Evolutionary conservation across 2,797 vertebrate species (phyloP), one percentile per base, ranked within the genome.

Genomic region (Anabas testudineus): DNA sequence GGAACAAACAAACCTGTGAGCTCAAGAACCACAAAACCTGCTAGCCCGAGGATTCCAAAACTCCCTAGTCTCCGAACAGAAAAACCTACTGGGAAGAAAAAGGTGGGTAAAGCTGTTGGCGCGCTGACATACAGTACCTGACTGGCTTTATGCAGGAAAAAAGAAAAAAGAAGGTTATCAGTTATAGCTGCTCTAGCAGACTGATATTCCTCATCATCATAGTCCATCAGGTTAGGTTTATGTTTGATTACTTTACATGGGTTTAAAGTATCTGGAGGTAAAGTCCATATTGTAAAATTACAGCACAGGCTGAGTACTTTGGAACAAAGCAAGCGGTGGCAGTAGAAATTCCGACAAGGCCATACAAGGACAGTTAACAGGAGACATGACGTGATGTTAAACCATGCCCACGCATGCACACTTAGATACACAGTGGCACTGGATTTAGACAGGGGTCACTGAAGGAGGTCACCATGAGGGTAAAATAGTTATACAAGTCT

Each of bases 11-110:
- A 78, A 2, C 48, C 53, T 30, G 4, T 12, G 0, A 78, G 67
- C 24, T 78, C 67, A 2, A 68, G 46, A 26, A 70, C 69, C 14
- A 48, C 54, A 1, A 86, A 76, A 64, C 21, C 37, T 12, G 2
- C 49, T 13, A 84, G 60, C 51, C 70, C 67, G 1, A 62, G 48
- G 36, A 63, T 48, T 10, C 24, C 56, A 2, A 87, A 82, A 24
- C 43, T 39, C 18, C 1, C 47, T 16, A 60, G 28, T 13, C 54
- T 24, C 22, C 8, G 19, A 34, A 26, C 26, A 7, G 63, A 68
- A 70, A 94, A 88, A 37, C 88, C 89, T 12, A 90, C 88, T 57
- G 94, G 92, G 26, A 96, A 94, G 86, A 94, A 88, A 41, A 97
- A 95, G 94, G 97, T 96, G 22, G 84, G 94, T 83, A 9, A 13